These are phyloP conservation scores for Forbesichthys papilliferus DNA, from an alignment of 2,113 vertebrate species.

Conservation along the genomic window DNA sequence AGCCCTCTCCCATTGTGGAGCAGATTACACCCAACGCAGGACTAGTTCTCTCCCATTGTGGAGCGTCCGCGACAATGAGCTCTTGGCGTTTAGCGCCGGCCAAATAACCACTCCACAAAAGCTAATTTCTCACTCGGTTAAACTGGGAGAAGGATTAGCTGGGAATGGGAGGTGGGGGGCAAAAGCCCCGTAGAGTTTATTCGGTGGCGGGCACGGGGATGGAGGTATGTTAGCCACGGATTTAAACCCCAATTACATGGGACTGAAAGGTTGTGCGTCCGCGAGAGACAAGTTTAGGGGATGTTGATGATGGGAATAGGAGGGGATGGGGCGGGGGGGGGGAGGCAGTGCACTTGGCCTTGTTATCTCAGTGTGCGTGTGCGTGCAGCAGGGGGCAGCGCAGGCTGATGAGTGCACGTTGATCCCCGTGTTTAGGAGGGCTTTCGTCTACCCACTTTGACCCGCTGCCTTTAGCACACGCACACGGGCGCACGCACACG, in stretches of 20 bases:
- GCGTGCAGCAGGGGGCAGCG: constrained; percentile 36
- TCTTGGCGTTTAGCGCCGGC: constrained; percentile 64
- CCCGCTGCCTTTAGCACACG: constrained; percentile 52
- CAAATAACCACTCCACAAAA: constrained; percentile 79
- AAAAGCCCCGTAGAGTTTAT: not conserved
- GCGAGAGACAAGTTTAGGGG: not conserved
- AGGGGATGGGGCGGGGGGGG: constrained; percentile 55
- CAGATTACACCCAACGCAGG: too few relatives aligned
- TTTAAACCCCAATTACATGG: constrained; percentile 78
- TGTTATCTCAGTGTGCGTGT: constrained; percentile 29
- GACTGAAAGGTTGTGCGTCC: constrained; percentile 41
- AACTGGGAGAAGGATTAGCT: constrained; percentile 71
- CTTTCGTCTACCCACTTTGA: constrained; percentile 70
- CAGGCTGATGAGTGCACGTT: constrained; percentile 73
- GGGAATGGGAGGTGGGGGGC: constrained; percentile 1
- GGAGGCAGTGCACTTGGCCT: constrained; percentile 39
- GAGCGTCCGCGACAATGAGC: constrained; percentile 54
- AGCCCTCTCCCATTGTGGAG: too few relatives aligned
- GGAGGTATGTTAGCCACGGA: constrained; percentile 62
- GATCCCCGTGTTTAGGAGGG: constrained; percentile 75
- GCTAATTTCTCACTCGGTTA: constrained; percentile 81
- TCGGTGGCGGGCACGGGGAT: constrained; percentile 10
- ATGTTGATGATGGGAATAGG: constrained; percentile 45
- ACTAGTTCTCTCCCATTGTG: constrained; percentile 52
- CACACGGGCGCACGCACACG: constrained; percentile 27